Percentiles rank a stretch among this genome's conserved stretches.
phyloP scores from a whole-genome alignment of 1,140 invertebrate genomes.

The Pararge aegeria region DNA sequence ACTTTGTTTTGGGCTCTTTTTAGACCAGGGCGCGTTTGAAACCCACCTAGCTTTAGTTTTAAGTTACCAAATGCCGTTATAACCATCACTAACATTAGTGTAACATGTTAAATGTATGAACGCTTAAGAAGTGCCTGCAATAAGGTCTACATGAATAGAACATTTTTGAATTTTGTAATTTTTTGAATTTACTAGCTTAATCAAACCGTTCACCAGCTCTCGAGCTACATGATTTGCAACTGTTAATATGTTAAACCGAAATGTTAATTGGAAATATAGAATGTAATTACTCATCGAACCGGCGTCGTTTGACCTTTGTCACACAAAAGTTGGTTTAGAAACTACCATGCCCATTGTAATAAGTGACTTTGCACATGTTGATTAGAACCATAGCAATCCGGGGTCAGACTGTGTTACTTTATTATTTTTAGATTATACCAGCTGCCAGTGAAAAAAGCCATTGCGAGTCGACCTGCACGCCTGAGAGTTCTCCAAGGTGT shows the following conservation, averaged over 20 bases:
- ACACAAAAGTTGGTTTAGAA: not conserved
- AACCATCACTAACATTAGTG: too few relatives aligned
- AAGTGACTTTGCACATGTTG: not conserved
- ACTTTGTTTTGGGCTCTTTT: too few relatives aligned
- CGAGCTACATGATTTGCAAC: not conserved
- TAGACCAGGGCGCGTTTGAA: too few relatives aligned
- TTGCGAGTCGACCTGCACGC: too few relatives aligned
- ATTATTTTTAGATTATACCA: not conserved
- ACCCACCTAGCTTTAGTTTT: too few relatives aligned
- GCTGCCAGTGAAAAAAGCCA: too few relatives aligned
- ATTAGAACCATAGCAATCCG: not conserved
- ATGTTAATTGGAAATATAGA: slow-evolving; percentile 3
- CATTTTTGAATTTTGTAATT: too few relatives aligned
- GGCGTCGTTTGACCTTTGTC: not conserved
- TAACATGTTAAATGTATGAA: too few relatives aligned
- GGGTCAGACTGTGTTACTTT: not conserved
- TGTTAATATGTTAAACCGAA: not conserved
- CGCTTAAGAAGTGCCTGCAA: too few relatives aligned
- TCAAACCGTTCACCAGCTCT: not conserved
- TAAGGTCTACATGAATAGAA: too few relatives aligned
- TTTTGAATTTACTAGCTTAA: not conserved
- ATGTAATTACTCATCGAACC: not conserved
- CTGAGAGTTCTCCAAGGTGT: too few relatives aligned
- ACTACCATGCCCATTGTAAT: not conserved
- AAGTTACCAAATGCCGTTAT: too few relatives aligned